phyloP scores from a whole-genome alignment of 2,888 invertebrate species.

The Gandaritis pyraliata region DNA sequence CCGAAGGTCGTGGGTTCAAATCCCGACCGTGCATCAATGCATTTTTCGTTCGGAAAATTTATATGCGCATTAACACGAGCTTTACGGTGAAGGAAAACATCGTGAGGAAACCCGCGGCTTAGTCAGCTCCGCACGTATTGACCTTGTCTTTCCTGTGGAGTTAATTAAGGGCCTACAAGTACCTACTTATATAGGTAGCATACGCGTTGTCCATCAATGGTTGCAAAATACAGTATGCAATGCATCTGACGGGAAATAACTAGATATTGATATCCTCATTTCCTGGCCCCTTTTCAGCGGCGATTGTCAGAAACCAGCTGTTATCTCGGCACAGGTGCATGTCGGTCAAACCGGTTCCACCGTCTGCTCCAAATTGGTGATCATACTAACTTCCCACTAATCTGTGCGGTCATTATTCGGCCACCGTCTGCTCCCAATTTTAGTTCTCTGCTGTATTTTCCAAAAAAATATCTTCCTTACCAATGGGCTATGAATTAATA shows the following conservation, averaged over 20 bases:
- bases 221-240: neutral
- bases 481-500: no score
- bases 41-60: no score
- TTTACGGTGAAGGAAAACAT: no score
- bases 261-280: conserved; percentile 21
- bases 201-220: neutral
- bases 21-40: no score
- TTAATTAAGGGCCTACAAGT: no score
- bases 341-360: conserved; percentile 29
- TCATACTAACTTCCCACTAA: conserved; percentile 16
- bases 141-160: no score
- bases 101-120: no score
- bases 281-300: conserved; percentile 12
- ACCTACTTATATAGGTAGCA: neutral
- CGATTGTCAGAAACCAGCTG: conserved; percentile 29
- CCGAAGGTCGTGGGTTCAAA: no score
- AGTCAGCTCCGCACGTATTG: no score
- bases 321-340: conserved; percentile 30
- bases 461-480: no score
- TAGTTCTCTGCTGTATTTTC: neutral
- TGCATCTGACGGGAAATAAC: conserved; percentile 5
- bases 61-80: no score
- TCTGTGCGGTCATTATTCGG: conserved; percentile 16
- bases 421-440: conserved; percentile 25
- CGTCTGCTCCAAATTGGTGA: conserved; percentile 27